Evolutionary conservation across 2,888 invertebrate species (phyloP).

Genomic region (Eilema depressum): DNA sequence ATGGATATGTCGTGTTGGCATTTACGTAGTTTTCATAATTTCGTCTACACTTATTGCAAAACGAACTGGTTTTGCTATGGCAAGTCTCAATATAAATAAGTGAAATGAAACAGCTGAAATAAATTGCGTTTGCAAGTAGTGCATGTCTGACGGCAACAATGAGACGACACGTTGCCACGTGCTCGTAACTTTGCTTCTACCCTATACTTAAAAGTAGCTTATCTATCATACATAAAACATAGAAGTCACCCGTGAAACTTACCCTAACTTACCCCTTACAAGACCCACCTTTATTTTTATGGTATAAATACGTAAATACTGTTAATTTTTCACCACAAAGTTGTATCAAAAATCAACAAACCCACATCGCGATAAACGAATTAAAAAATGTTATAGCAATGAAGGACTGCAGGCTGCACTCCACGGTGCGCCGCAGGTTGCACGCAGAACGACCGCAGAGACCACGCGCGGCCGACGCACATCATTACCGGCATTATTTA

Average conservation of each 20-base stretch:
- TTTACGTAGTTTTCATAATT: too few species aligned
- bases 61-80: too few species aligned
- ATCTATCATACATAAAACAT: too few species aligned
- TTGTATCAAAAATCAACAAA: conserved; percentile 11
- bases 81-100: neutral
- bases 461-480: conserved; percentile 20
- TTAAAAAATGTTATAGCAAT: conserved; percentile 1
- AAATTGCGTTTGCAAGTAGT: neutral
- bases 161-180: too few species aligned
- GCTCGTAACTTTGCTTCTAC: too few species aligned
- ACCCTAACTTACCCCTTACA: too few species aligned
- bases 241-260: too few species aligned
- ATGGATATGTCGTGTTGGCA: too few species aligned
- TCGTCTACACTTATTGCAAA: too few species aligned
- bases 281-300: too few species aligned
- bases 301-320: neutral
- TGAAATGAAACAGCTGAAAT: neutral
- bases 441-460: conserved; percentile 33
- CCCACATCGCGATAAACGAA: conserved; percentile 12
- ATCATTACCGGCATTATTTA: conserved; percentile 42
- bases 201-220: too few species aligned
- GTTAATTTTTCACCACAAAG: neutral
- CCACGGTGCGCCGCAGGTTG: conserved; percentile 18
- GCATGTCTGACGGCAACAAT: neutral
- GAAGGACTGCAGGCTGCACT: conserved; percentile 13